Evolutionary conservation across 2,888 invertebrate genomes (phyloP).

Genomic region (Arctia plantaginis): DNA sequence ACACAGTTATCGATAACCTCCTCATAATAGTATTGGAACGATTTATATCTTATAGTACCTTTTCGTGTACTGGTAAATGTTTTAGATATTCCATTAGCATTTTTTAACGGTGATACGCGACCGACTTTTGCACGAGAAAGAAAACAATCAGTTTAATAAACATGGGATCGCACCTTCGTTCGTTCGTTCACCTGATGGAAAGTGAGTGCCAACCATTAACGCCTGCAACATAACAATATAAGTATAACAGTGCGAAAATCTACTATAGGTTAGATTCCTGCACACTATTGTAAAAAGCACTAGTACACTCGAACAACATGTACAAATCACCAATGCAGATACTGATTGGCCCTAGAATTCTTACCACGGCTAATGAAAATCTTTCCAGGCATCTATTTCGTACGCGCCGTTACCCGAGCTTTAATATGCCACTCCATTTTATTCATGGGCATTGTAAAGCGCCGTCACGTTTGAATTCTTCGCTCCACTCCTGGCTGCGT

Average conservation of each 20-base stretch:
- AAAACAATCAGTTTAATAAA: not conserved
- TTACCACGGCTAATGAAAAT: conserved; percentile 48
- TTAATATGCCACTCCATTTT: conserved; percentile 52
- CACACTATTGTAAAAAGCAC: too few species aligned
- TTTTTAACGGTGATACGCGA: not conserved
- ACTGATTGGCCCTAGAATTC: conserved; percentile 44
- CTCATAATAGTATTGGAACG: not conserved
- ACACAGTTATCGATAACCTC: not conserved
- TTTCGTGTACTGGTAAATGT: not conserved
- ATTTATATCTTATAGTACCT: not conserved
- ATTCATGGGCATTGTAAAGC: conserved; percentile 42
- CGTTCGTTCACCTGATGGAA: too few species aligned
- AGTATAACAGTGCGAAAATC: not conserved
- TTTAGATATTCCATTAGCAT: too few species aligned
- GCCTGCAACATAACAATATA: too few species aligned
- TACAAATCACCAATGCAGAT: conserved; percentile 28
- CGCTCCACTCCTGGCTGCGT: conserved; percentile 43
- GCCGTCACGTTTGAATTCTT: conserved; percentile 52
- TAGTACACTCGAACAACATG: not conserved
- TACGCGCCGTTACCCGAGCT: conserved; percentile 42
- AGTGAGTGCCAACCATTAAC: too few species aligned
- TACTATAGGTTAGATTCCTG: too few species aligned
- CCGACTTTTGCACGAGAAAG: too few species aligned
- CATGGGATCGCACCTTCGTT: not conserved
- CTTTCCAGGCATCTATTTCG: conserved; percentile 48